phyloP scores from a whole-genome alignment of 2,113 vertebrate species.

The Cyprinodon variegatus region DNA sequence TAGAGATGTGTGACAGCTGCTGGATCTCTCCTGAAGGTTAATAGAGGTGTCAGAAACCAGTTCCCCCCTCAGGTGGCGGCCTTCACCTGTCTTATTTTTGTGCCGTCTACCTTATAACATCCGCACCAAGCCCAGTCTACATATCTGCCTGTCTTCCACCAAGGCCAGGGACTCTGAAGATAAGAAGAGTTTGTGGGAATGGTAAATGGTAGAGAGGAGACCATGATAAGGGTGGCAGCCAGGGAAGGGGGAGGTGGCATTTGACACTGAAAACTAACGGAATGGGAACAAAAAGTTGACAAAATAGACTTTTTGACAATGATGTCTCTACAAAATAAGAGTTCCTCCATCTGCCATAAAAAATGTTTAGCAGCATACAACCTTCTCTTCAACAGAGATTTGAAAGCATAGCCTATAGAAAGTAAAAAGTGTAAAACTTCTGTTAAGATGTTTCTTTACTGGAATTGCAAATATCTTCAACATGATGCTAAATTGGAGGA shows the following conservation, averaged over 20 bases:
- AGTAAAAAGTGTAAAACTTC: too few relatives aligned
- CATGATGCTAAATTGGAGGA: too few relatives aligned
- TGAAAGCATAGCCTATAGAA: too few relatives aligned
- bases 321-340: background rate
- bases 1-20: constrained; percentile 19
- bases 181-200: constrained; percentile 24
- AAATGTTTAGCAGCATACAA: background rate
- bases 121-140: constrained; percentile 23
- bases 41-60: constrained; percentile 71
- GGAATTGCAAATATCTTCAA: too few relatives aligned
- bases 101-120: constrained; percentile 59
- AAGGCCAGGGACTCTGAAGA: constrained; percentile 41
- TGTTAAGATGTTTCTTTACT: too few relatives aligned
- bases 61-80: constrained; percentile 50
- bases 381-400: too few relatives aligned
- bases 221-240: background rate
- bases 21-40: constrained; percentile 70
- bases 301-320: background rate
- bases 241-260: background rate
- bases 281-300: background rate
- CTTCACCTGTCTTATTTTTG: constrained; percentile 37
- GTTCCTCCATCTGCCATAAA: background rate
- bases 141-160: constrained; percentile 38
- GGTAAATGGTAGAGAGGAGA: constrained; percentile 5
- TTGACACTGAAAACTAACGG: constrained; percentile 14